These are phyloP conservation scores for Muntiacus muntjak DNA, from an alignment of 2,113 vertebrate genomes.

Conservation along the genomic window DNA sequence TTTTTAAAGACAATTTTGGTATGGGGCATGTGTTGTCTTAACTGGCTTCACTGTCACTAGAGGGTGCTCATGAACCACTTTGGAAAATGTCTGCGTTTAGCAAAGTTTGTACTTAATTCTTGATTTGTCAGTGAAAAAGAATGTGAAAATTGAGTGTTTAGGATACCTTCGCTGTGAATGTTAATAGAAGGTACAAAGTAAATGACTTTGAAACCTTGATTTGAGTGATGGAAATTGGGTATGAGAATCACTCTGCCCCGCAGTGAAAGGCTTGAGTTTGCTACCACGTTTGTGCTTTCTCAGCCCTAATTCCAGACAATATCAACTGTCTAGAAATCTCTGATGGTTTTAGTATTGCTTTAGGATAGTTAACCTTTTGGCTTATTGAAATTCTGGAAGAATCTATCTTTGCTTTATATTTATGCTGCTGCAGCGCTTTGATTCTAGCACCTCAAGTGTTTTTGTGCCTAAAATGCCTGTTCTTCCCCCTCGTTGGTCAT, in stretches of 20 bases:
- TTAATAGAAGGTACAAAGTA: not conserved
- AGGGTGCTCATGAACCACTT: constrained; percentile 58
- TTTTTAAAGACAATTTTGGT: not conserved
- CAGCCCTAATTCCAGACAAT: not conserved
- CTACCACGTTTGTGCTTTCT: not conserved
- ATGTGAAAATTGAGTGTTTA: not conserved
- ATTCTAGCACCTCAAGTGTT: not conserved
- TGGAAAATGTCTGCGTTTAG: not conserved
- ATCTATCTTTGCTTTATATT: not conserved
- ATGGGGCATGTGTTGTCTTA: not conserved
- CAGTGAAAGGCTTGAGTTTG: not conserved
- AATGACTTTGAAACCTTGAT: not conserved
- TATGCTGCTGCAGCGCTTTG: not conserved
- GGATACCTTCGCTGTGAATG: not conserved
- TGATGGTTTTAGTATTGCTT: not conserved
- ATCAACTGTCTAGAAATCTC: not conserved
- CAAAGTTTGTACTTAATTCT: not conserved
- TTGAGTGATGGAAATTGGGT: not conserved
- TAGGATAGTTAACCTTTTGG: not conserved
- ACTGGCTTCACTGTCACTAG: constrained; percentile 54
- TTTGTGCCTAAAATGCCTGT: not conserved
- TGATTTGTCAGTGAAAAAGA: not conserved
- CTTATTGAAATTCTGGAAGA: not conserved
- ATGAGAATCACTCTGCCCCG: not conserved
- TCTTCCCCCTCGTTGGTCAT: not conserved